phyloP scores from a whole-genome alignment of 2,888 invertebrate species.

The Holacanthella duospinosa region DNA sequence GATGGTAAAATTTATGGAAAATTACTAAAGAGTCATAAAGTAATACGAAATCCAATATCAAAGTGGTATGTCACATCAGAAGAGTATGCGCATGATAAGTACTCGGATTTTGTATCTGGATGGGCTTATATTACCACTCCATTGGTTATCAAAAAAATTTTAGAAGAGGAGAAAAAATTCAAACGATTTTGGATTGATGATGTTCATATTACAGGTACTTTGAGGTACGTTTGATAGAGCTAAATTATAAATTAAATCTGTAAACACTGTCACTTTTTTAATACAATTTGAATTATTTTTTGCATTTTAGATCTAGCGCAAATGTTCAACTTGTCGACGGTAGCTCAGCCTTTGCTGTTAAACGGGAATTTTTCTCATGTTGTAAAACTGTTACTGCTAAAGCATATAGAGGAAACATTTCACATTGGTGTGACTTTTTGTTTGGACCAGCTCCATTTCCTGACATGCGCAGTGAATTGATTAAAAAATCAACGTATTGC shows the following conservation, averaged over 20 bases:
- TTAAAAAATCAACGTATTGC: too few relatives aligned
- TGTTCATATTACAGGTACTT: constrained; percentile 69
- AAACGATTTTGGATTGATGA: constrained; percentile 88
- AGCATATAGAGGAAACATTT: constrained; percentile 6
- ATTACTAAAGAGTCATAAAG: constrained; percentile 45
- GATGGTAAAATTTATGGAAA: constrained; percentile 9
- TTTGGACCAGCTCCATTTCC: constrained; percentile 55
- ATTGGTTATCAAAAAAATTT: constrained; percentile 50
- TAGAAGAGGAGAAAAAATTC: constrained; percentile 42
- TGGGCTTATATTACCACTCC: constrained; percentile 72
- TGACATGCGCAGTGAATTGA: too few relatives aligned
- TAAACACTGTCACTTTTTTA: too few relatives aligned
- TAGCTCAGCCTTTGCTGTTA: constrained; percentile 55
- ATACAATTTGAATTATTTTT: too few relatives aligned
- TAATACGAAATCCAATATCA: constrained; percentile 55
- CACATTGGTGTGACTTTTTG: constrained; percentile 52
- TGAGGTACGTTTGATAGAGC: constrained; percentile 52
- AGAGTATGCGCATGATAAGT: constrained; percentile 53
- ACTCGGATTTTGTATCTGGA: constrained; percentile 69
- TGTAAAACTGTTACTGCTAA: constrained; percentile 47
- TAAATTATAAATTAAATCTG: too few relatives aligned
- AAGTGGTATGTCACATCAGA: constrained; percentile 67
- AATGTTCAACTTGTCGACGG: constrained; percentile 49
- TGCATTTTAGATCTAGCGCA: too few relatives aligned
- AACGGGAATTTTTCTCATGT: constrained; percentile 61